Evolutionary conservation across 35 echinoderm and acorn worm genomes (phyloP), one percentile per base, ranked within the genome.

Genomic region (Lytechinus variegatus): DNA sequence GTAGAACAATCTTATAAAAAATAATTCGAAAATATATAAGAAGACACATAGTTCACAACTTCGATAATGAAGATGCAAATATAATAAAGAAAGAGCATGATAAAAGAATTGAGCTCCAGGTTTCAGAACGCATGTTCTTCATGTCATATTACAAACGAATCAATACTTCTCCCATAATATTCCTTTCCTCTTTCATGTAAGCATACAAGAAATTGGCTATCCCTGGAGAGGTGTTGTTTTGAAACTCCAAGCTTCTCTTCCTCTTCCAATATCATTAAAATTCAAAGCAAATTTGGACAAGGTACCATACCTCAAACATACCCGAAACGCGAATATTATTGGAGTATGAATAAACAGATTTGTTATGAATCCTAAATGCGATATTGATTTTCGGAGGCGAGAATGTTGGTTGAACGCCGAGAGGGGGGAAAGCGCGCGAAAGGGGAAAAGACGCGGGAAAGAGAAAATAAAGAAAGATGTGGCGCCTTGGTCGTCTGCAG

Each of bases 291-390:
- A 79, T 79, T 79, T n/a, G 66, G 66, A 79, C n/a, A 24, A 79
- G 66, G 7, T 19, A 79, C 24, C 61, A 71, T 79, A 24, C 19
- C 66, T 79, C 66, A 79, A 79, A 79, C 66, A 79, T 79, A 24
- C 21, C 66, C 66, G 66, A 79, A 79, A 79, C 66, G 66, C 16
- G 66, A 79, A 79, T 79, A n/a, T 79, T 79, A 79, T 79, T n/a
- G 66, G 19, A 79, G 66, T 79, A 79, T n/a, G 66, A 79, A 16
- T 79, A 79, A 79, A 79, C 66, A 79, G 66, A 79, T 79, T 79
- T 79, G 66, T 79, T 79, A 79, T 79, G 66, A 79, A 79, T 79
- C 66, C 66, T 79, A 79, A 79, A 79, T 24, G 66, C 66, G 4
- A 79, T 79, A 79, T 79, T 79, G 66, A 79, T 79, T 79, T 79